Evolutionary conservation across 2,888 invertebrate species (phyloP), one percentile per base, ranked within the genome.

Genomic region (Cactoblastis cactorum): DNA sequence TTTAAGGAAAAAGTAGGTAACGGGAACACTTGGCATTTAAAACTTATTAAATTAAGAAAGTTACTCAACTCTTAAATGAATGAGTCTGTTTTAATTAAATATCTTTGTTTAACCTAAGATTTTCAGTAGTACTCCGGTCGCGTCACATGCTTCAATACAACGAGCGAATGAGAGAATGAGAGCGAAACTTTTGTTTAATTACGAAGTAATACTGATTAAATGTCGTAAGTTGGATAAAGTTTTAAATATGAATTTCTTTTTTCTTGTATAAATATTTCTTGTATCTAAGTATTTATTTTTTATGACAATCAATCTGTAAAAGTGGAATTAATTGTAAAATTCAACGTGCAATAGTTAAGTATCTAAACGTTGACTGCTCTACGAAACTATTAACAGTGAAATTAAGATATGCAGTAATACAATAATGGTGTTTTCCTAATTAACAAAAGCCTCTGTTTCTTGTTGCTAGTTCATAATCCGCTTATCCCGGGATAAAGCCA

Each of bases 31-130:
- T 28, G 17, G 32, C 43, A 43, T 43, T 43, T 43, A 15, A 43
- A 43, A 43, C 43, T 43, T 43, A 28, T 43, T 28, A 43, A 43
- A 32, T 43, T 22, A 43, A 43, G 43, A 14, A 15, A 43, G 15
- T 43, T 28, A n/a, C 15, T 3, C 11, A 17, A 43, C 43, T 43
- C 28, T 39, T 39, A 28, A 43, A 28, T 28, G 43, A 11, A n/a
- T 28, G 43, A 43, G 28, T 43, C 28, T 28, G 43, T 28, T 43
- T 43, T 43, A 43, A 43, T 43, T 43, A 43, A 43, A 37, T 17
- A 28, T 3, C 28, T 43, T 43, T 43, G 43, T 43, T 24, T 12
- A 22, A 28, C 28, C 28, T 28, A 28, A 43, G 43, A 43, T 1
- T 28, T 43, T 28, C 15, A 1, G 28, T 6, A 28, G 43, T 43